Evolutionary conservation across 2,113 vertebrate genomes (phyloP), one percentile per base, ranked within the genome.

Genomic region (Lycaon pictus): DNA sequence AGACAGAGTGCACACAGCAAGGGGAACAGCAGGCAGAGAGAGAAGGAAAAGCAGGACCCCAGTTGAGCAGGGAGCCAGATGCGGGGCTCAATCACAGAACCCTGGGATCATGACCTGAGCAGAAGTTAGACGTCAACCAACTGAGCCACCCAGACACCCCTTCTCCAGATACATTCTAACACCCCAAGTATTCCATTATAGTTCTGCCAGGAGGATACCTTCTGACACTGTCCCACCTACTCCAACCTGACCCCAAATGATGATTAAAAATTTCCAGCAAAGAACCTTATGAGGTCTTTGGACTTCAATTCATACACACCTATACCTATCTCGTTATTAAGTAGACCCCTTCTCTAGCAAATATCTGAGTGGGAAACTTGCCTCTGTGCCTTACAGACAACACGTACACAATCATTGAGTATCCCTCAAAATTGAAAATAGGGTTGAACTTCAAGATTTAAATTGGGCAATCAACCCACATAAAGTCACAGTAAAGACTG

Each of bases 201-300:
- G 32, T 48, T 29, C 11, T n/a, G 29, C 29, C 62, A 58, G 37
- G n/a, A 35, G 17, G 87, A 43, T 0, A 48, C 1, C 32, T 48
- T 65, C 48, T 8, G 25, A 4, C 32, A 22, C 37, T 12, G 2
- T 23, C 1, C 11, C 5, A 8, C 5, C 19, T 11, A 1, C 7
- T 2, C 32, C n/a, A 35, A 4, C 15, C 51, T 58, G 12, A 2
- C 23, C 23, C 77, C n/a, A 95, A 95, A 87, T 37, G 20, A 51
- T 65, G 29, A 51, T 35, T 86, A 13, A 82, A 76, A 71, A 7
- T 71, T 43, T 85, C 17, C 7, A 32, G 13, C 5, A 93, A 65
- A 80, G 67, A 20, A 16, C 13, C 81, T 27, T 9, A 53, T 1
- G 8, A 90, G 15, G 17, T 51, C 25, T 81, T 77, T 55, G 10